Evolutionary conservation across 2,888 invertebrate species (phyloP).

Genomic region (Drosophila anceps): DNA sequence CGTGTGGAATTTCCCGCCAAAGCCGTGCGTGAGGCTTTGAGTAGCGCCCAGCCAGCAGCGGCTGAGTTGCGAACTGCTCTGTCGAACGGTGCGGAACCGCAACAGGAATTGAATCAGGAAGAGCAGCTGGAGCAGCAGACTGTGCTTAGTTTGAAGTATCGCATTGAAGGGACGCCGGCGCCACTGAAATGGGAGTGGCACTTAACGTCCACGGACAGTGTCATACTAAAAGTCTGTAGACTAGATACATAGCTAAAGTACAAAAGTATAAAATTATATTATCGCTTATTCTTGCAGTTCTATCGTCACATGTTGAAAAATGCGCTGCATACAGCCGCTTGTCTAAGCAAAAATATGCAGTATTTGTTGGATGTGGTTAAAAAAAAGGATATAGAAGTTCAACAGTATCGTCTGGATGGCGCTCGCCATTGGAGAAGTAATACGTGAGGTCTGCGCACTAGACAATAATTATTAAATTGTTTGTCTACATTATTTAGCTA

Average conservation of each 20-base stretch:
- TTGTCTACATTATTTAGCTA: constrained; percentile 53
- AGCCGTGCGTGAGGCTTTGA: constrained; percentile 60
- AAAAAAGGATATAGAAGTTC: constrained; percentile 82
- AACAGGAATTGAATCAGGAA: background rate
- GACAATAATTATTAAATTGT: no score
- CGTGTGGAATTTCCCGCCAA: constrained; percentile 76
- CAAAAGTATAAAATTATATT: background rate
- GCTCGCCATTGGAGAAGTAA: constrained; percentile 76
- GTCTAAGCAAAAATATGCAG: constrained; percentile 58
- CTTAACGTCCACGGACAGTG: constrained; percentile 21
- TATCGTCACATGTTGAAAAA: constrained; percentile 61
- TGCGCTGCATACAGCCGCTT: constrained; percentile 55
- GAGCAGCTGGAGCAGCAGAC: background rate
- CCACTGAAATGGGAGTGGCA: constrained; percentile 77
- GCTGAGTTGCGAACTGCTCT: constrained; percentile 18
- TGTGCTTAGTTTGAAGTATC: constrained; percentile 73
- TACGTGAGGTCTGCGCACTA: no score
- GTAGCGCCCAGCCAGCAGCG: constrained; percentile 31
- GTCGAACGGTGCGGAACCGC: background rate
- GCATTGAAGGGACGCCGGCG: constrained; percentile 62
- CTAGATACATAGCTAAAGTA: background rate
- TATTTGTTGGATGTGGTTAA: constrained; percentile 64
- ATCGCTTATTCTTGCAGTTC: constrained; percentile 57
- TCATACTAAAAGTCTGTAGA: constrained; percentile 25
- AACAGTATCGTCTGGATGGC: constrained; percentile 81